These are phyloP conservation scores for Neosalanx taihuensis DNA, from an alignment of 2,797 vertebrate species.

Conservation along the genomic window DNA sequence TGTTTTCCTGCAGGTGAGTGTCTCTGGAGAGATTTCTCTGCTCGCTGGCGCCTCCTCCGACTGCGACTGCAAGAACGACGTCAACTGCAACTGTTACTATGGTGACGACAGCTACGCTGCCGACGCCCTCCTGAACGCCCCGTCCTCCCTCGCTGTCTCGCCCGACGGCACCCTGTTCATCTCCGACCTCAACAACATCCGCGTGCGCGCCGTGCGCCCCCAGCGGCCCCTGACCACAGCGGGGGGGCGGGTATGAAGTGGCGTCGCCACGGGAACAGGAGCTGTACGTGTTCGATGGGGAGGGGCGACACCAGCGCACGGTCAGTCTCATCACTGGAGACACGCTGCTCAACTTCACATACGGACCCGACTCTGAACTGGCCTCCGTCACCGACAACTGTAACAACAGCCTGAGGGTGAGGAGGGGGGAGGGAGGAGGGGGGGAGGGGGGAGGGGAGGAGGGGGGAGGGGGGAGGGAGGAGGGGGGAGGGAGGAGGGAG, in stretches of 20 bases:
- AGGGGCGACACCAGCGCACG: constrained; percentile 84
- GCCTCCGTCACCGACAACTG: constrained; percentile 80
- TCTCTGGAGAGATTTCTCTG: constrained; percentile 86
- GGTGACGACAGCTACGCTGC: constrained; percentile 86
- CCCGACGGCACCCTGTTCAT: constrained; percentile 86
- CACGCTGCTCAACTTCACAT: constrained; percentile 85
- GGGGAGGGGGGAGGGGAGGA: constrained; percentile 69
- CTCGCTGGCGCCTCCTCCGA: constrained; percentile 84
- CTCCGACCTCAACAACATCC: constrained; percentile 87
- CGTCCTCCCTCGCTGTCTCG: constrained; percentile 82
- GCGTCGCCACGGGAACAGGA: constrained; percentile 86
- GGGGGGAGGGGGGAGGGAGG: constrained; percentile 72
- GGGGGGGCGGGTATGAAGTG: constrained; percentile 80
- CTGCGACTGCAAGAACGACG: constrained; percentile 89
- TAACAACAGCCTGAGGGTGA: constrained; percentile 82
- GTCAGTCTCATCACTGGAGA: constrained; percentile 86
- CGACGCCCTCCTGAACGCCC: constrained; percentile 83
- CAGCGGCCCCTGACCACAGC: constrained; percentile 79
- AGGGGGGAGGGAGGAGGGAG: constrained; percentile 54
- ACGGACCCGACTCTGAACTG: constrained; percentile 74
- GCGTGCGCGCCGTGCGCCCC: constrained; percentile 80
- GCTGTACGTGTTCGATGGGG: constrained; percentile 81
- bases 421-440: constrained; percentile 33
- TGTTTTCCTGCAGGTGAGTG: constrained; percentile 45
- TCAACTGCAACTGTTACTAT: constrained; percentile 88